Percentiles rank a stretch among this genome's conserved stretches.
Conservation (phyloP, 2,888 invertebrate genomes). For the Argynnis bischoffii region DNA sequence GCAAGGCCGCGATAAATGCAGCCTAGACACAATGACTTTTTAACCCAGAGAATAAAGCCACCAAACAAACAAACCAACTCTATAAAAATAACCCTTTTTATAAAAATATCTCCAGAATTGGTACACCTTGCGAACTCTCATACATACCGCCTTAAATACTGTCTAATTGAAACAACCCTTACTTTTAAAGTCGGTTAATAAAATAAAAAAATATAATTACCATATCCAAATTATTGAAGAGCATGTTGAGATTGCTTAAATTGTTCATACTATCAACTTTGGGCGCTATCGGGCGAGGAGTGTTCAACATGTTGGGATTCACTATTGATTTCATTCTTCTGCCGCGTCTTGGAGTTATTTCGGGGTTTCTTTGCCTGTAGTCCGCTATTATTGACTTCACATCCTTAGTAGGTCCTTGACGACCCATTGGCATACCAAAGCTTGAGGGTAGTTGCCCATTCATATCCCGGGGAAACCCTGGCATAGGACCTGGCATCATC, state of each 20-base stretch:
- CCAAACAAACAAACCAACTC: no score
- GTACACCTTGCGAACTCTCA: neutral
- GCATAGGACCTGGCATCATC: conserved; percentile 69
- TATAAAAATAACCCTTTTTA: no score
- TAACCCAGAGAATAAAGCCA: no score
- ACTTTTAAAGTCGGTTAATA: neutral
- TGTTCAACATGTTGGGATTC: conserved; percentile 73
- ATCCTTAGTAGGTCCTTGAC: conserved; percentile 90
- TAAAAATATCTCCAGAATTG: no score
- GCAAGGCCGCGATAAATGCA: no score
- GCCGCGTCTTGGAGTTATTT: conserved; percentile 86
- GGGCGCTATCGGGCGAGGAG: conserved; percentile 71
- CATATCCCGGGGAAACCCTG: conserved; percentile 72
- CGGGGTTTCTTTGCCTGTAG: conserved; percentile 89
- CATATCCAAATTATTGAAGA: conserved; percentile 78
- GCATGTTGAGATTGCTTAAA: conserved; percentile 65
- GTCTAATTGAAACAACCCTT: neutral
- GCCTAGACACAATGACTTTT: no score
- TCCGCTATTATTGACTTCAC: conserved; percentile 92
- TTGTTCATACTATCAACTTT: conserved; percentile 65
- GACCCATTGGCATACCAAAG: conserved; percentile 80
- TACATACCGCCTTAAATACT: neutral
- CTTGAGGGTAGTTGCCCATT: conserved; percentile 83
- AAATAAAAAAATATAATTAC: conserved; percentile 54
- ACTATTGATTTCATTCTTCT: conserved; percentile 82